phyloP scores from a whole-genome alignment of 2,113 vertebrate genomes.

The Ptilorrhoa leucosticta region DNA sequence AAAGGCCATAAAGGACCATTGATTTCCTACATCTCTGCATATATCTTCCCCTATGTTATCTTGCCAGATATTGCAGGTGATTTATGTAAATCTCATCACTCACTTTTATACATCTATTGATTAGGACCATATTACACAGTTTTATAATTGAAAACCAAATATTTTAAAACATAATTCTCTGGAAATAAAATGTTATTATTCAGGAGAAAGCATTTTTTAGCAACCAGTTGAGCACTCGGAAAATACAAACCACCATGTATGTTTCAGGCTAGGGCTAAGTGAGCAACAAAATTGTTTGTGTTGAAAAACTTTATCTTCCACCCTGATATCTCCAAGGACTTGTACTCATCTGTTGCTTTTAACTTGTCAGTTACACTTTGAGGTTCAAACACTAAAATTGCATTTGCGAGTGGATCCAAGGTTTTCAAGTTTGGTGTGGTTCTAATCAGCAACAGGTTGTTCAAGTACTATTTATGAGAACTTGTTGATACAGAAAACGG shows the following conservation, averaged over 20 bases:
- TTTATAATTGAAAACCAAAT: not conserved
- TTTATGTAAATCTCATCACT: not conserved
- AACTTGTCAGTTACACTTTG: not conserved
- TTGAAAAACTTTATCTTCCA: not conserved
- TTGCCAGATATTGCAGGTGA: not conserved
- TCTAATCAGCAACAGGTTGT: not conserved
- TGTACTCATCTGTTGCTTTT: not conserved
- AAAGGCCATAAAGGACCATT: not conserved
- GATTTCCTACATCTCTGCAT: not conserved
- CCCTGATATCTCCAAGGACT: not conserved
- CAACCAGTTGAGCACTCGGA: not conserved
- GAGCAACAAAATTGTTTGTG: not conserved
- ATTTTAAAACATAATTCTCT: not conserved
- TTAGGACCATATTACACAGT: not conserved
- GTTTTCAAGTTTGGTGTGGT: not conserved
- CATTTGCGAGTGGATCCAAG: not conserved
- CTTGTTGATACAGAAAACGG: constrained; percentile 11
- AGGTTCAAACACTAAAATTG: not conserved
- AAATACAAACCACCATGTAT: not conserved
- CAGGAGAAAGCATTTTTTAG: not conserved
- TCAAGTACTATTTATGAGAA: not conserved
- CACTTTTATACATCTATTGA: not conserved
- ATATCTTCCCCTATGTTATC: not conserved
- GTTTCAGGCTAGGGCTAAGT: not conserved
- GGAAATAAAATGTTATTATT: not conserved